phyloP scores from a whole-genome alignment of 2,797 vertebrate genomes.

The Crocodylus rhombifer region DNA sequence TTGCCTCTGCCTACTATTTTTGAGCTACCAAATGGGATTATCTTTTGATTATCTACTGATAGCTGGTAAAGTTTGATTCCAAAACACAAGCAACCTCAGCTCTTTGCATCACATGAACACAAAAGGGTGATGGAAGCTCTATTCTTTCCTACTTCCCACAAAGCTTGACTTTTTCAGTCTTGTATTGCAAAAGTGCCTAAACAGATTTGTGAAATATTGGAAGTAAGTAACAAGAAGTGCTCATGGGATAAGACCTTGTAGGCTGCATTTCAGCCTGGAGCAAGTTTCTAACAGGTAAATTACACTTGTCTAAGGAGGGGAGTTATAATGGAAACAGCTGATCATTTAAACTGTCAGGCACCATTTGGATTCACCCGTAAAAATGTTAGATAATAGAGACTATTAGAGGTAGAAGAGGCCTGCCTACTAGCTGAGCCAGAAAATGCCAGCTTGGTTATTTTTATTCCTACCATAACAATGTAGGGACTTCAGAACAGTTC shows the following conservation, averaged over 20 bases:
- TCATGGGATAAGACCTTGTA: slow-evolving; percentile 16
- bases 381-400: slow-evolving; percentile 65
- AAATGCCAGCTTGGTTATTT: slow-evolving; percentile 40
- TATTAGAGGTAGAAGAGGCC: slow-evolving; percentile 42
- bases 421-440: slow-evolving; percentile 23
- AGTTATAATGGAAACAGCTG: slow-evolving; percentile 60
- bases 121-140: not conserved
- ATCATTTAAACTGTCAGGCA: slow-evolving; percentile 40
- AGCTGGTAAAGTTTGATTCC: not conserved
- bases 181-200: slow-evolving; percentile 43
- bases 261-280: slow-evolving; percentile 61
- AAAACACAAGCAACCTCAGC: not conserved
- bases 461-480: slow-evolving; percentile 34
- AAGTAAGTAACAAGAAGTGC: slow-evolving; percentile 52
- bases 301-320: not conserved
- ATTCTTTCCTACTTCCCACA: not conserved
- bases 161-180: not conserved
- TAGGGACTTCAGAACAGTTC: slow-evolving; percentile 6
- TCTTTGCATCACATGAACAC: not conserved
- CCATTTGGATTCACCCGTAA: slow-evolving; percentile 61
- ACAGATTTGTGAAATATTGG: slow-evolving; percentile 30
- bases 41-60: not conserved
- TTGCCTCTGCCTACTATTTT: not conserved
- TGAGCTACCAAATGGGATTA: slow-evolving; percentile 34
- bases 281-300: slow-evolving; percentile 59